Base-by-base conservation (phyloP, 1,140 invertebrate species). In the Sinonovacula constricta region DNA sequence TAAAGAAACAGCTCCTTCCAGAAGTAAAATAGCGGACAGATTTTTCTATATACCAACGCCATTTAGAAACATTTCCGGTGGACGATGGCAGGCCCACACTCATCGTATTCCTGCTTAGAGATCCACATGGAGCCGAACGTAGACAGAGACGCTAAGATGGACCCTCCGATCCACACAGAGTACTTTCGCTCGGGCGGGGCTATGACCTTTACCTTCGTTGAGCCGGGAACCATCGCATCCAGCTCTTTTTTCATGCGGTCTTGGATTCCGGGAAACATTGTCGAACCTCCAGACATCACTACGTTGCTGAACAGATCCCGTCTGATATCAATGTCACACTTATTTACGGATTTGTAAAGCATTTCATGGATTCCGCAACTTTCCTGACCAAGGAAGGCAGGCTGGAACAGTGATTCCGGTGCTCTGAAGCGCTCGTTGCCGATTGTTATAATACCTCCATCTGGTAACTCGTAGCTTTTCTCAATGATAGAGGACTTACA, bases 311-410 rank as follows among this genome's bases (percentile, higher is more conserved):
- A 78, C 28, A 82, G 31, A 59, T 82, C 74, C 30, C 39, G 34
- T 45, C 83, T 72, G n/a, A 82, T 57, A 39, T 84, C 78, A 28
- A 81, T 79, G 51, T 89, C 89, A 80, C 87, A 89, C 56, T 87
- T 85, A 86, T 87, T 89, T n/a, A 98, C 97, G 76, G 95, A 96
- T 92, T 97, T 97, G 94, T 97, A 97, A 57, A 95, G 95, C 82
- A 96, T 81, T 59, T 88, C 83, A 45, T 89, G 88, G 49, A 88
- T 78, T 26, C 87, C 88, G 24, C 31, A 49, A 26, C 31, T 30
- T 31, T 80, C 78, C 70, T 66, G 56, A 4, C 72, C 62, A 30
- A 76, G 33, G 68, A 89, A 87, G 15, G 81, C 81, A 34, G 87
- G 88, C 63, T 88, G 97, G 95, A 98, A 99, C 74, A 99, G 94